Percentiles rank a stretch among this genome's conserved stretches.
Conservation (phyloP, 2,888 invertebrate genomes). For the Iphiclides podalirius region DNA sequence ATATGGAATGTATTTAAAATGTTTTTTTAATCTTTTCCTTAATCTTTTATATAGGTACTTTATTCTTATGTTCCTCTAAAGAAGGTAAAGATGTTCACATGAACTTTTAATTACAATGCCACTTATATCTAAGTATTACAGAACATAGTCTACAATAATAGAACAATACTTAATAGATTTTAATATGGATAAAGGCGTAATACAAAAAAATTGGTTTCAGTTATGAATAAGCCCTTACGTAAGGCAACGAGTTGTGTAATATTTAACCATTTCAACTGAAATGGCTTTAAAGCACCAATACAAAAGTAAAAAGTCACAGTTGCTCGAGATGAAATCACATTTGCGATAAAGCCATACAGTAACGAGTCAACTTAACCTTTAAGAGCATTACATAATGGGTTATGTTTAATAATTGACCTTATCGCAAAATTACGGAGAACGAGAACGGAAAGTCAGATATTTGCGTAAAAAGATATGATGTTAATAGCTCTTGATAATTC, state of each 20-base stretch:
- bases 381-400: constrained; percentile 12
- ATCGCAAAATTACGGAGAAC: constrained; percentile 14
- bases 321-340: background rate
- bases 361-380: constrained; percentile 20
- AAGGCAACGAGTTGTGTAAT: background rate
- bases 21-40: too few species aligned
- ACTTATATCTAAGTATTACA: too few species aligned
- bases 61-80: too few species aligned
- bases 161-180: too few species aligned
- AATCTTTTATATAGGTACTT: too few species aligned
- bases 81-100: too few species aligned
- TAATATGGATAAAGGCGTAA: too few species aligned
- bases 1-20: too few species aligned
- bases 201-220: background rate
- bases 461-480: background rate
- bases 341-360: constrained; percentile 6
- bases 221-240: background rate
- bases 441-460: background rate
- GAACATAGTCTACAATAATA: too few species aligned
- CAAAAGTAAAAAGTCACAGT: constrained; percentile 3
- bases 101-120: too few species aligned
- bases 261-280: background rate
- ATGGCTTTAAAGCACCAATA: background rate
- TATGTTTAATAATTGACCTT: constrained; percentile 18
- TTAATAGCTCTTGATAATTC: too few species aligned